These are phyloP conservation scores for Onthophagus sagittarius DNA, from an alignment of 2,888 invertebrate genomes.

Conservation along the genomic window DNA sequence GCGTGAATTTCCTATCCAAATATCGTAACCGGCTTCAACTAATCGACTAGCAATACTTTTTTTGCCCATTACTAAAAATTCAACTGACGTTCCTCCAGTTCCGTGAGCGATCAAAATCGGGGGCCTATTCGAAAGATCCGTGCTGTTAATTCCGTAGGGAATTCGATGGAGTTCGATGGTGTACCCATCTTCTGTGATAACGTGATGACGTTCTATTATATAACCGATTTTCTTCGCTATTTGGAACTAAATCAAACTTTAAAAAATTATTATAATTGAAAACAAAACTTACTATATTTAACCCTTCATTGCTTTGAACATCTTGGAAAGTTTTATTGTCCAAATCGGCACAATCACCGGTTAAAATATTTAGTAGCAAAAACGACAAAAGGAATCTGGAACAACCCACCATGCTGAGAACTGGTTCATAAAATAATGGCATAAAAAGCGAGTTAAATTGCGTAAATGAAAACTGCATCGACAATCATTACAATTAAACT, in stretches of 20 bases:
- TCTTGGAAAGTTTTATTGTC: not conserved
- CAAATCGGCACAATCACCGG: not conserved
- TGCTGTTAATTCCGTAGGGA: constrained; percentile 48
- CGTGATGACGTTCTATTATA: constrained; percentile 57
- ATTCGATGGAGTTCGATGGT: constrained; percentile 75
- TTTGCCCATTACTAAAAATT: constrained; percentile 69
- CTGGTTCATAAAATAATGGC: not conserved
- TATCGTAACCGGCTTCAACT: constrained; percentile 68
- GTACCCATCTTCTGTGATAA: constrained; percentile 73
- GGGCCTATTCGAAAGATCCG: constrained; percentile 45
- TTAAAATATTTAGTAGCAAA: not conserved
- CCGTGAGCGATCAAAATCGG: constrained; percentile 67
- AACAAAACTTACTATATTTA: constrained; percentile 24
- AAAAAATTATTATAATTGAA: not conserved
- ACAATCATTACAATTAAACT: no score
- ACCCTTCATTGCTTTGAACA: constrained; percentile 14
- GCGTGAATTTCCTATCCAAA: constrained; percentile 79
- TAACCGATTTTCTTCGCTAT: constrained; percentile 51
- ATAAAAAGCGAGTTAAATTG: not conserved
- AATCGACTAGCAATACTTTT: constrained; percentile 56
- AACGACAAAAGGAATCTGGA: not conserved
- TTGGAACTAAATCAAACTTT: not conserved
- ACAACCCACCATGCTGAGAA: not conserved
- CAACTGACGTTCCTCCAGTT: constrained; percentile 66
- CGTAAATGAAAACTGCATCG: no score